These are phyloP conservation scores for Agrochola circellaris DNA, from an alignment of 2,888 invertebrate genomes.

Conservation along the genomic window DNA sequence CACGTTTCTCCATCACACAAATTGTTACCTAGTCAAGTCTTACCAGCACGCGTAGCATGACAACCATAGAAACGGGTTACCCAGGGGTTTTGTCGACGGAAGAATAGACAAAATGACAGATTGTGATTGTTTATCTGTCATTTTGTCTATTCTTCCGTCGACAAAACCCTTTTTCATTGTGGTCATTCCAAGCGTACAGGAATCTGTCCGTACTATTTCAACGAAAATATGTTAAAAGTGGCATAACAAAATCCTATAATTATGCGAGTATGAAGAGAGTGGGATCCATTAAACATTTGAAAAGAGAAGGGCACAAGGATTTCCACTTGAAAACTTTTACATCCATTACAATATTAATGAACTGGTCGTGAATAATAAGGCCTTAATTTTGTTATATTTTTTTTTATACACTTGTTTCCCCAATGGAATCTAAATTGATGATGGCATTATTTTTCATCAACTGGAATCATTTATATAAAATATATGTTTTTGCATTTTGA, in stretches of 20 bases:
- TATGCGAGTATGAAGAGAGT: constrained; percentile 43
- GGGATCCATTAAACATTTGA: constrained; percentile 50
- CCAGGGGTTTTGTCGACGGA: no score
- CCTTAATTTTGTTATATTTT: constrained; percentile 23
- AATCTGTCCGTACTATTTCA: background rate
- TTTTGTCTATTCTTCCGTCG: no score
- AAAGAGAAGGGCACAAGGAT: constrained; percentile 59
- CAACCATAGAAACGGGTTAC: no score
- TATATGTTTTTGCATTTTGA: constrained; percentile 3
- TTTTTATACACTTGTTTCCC: constrained; percentile 9
- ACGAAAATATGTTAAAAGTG: constrained; percentile 12
- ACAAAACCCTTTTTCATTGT: no score
- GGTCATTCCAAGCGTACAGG: no score
- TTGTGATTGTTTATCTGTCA: no score
- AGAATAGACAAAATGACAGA: no score
- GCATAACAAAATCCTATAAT: constrained; percentile 15
- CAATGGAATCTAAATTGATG: constrained; percentile 26
- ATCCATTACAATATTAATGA: constrained; percentile 62
- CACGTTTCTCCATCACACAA: background rate
- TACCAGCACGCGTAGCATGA: no score
- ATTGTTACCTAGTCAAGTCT: background rate
- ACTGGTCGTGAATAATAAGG: constrained; percentile 51
- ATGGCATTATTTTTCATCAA: constrained; percentile 12
- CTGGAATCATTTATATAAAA: background rate
- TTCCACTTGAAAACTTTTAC: constrained; percentile 57